A percentile compares a stretch with the other conserved stretches of the same genome.
Conservation (phyloP, 2,113 vertebrate genomes). For the Electrona antarctica region DNA sequence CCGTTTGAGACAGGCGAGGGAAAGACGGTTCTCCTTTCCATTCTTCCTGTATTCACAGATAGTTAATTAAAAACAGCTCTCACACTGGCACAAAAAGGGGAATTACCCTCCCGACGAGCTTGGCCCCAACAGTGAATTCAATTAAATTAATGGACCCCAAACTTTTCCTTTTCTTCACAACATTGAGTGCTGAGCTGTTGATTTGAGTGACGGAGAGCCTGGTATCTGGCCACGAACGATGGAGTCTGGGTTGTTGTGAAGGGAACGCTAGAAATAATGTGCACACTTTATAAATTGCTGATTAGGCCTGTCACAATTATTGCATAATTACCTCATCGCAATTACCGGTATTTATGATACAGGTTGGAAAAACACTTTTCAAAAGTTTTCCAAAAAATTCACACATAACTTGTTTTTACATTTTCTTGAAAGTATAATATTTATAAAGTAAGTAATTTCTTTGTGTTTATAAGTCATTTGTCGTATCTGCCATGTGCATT, state of each 20-base stretch:
- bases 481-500: no score
- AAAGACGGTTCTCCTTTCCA: not conserved
- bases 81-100: conserved; percentile 22
- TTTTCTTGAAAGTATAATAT: no score
- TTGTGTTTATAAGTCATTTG: no score
- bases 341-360: no score
- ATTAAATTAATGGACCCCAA: conserved; percentile 11
- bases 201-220: not conserved
- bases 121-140: conserved; percentile 34
- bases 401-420: no score
- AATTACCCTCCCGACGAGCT: conserved; percentile 7
- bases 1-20: conserved; percentile 10
- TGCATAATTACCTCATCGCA: no score
- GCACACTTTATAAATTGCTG: not conserved
- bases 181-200: not conserved
- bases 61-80: conserved; percentile 20
- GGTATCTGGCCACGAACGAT: not conserved
- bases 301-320: not conserved
- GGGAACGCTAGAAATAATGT: not conserved
- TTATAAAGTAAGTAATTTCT: no score
- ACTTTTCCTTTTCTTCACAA: not conserved
- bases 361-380: not conserved
- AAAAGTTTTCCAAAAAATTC: not conserved
- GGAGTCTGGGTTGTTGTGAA: conserved; percentile 1
- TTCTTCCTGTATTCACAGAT: conserved; percentile 23